phyloP scores from a whole-genome alignment of 2,113 vertebrate species.

The Poecile atricapillus region DNA sequence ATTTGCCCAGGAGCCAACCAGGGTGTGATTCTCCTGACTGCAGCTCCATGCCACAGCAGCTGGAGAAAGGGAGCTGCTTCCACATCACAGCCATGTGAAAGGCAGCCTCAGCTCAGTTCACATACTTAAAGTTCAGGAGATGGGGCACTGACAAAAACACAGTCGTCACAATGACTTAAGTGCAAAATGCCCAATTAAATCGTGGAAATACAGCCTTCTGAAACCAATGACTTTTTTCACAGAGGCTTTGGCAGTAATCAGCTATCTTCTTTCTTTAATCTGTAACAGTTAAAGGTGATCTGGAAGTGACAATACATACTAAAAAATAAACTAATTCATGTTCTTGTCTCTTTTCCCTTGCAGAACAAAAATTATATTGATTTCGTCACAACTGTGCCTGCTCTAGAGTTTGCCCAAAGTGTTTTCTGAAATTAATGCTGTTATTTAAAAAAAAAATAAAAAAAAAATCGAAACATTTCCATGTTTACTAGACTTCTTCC shows the following conservation, averaged over 20 bases:
- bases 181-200: neutral
- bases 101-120: neutral
- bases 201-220: neutral
- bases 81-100: neutral
- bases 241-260: neutral
- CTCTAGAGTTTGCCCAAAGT: neutral
- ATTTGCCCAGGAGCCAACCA: neutral
- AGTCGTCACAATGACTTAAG: neutral
- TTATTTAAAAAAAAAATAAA: neutral
- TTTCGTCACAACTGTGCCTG: neutral
- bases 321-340: no score
- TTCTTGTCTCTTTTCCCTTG: neutral
- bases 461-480: neutral
- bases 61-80: neutral
- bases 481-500: neutral
- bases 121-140: neutral
- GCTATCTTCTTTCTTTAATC: neutral
- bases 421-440: neutral
- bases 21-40: accelerated
- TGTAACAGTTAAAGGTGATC: neutral
- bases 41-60: neutral
- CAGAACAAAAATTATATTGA: neutral
- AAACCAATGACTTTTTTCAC: accelerated
- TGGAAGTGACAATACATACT: neutral
- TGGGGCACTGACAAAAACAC: neutral